A percentile compares a stretch with the other conserved stretches of the same genome.
Conservation (phyloP, 2,113 vertebrate species). For the Forbesichthys agassizii region DNA sequence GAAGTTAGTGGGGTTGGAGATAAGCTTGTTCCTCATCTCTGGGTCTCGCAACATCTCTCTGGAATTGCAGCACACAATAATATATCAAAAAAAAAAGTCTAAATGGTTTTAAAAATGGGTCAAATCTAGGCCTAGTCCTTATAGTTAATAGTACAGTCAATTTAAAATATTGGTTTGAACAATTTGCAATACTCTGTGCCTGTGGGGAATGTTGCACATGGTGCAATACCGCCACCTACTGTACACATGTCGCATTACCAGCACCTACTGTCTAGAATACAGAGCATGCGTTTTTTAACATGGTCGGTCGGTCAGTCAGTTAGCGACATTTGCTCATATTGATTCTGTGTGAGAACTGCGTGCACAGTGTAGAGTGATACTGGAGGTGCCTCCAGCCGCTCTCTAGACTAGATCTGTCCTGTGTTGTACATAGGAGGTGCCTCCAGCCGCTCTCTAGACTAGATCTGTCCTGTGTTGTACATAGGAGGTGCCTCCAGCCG, state of each 20-base stretch:
- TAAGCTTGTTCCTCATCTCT: slow-evolving; percentile 99
- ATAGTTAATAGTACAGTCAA: not conserved
- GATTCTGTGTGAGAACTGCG: not conserved
- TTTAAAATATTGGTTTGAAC: not conserved
- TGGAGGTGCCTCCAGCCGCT: slow-evolving; percentile 4
- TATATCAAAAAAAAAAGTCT: not conserved
- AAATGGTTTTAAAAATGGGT: too few species aligned
- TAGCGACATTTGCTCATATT: too few species aligned
- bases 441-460: not conserved
- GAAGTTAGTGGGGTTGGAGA: slow-evolving; percentile 99
- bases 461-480: not conserved
- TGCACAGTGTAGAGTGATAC: not conserved
- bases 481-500: not conserved
- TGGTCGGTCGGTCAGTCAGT: too few species aligned
- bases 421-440: too few species aligned
- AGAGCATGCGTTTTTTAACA: too few species aligned
- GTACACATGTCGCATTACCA: not conserved
- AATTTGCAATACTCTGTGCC: too few species aligned
- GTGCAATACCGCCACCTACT: too few species aligned
- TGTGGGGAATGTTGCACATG: too few species aligned
- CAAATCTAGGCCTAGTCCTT: too few species aligned
- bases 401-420: not conserved
- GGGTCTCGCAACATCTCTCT: slow-evolving; percentile 99
- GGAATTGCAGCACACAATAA: slow-evolving; percentile 52
- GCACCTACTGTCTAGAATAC: not conserved